Base-by-base conservation (phyloP, 1,140 invertebrate species). In the Protaetia brevitarsis region DNA sequence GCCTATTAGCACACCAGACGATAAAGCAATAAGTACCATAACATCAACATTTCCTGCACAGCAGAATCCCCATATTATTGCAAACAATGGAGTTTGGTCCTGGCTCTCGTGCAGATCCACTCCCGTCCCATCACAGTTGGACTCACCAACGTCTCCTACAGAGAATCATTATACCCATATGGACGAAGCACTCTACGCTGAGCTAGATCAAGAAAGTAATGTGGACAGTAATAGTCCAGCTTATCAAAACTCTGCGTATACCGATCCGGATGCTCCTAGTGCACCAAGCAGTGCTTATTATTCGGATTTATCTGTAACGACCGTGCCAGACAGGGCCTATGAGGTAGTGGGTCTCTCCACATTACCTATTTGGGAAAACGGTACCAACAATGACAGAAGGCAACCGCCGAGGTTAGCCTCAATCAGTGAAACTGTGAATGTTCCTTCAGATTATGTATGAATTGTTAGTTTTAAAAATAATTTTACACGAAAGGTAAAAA, bases 111-210 rank as follows among this genome's bases (percentile, higher is more conserved):
- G 85, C 64, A 79, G 85, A 8, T 61, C 71, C 6, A 78, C 79
- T 0, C 76, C 74, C 3, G 75, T 76, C 26, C 73, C 79, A 2
- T 76, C 79, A 0, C 81, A 82, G 68, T 74, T 83, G 66, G 77
- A 81, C 31, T 76, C 77, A 3, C 76, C 79, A 62, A 75, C 76
- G 6, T 78, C 77, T 8, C 85, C 84, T 1, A 85, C 84, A 8
- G 86, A 87, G 74, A 89, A 89, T 73, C 87, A 89, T 73, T 89
- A 89, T 72, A 89, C 87, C 6, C 86, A 87, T 72, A 85, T 88
- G 84, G 86, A 88, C 63, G 86, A 87, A 58, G 87, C 86, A 0
- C 78, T 89, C 1, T 89, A 89, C 71, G 87, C 87, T 21, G 87
- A 89, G 76, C 76, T 89, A 66, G 87, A 89, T 73, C 75, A 75